Percentiles rank a stretch among this genome's conserved stretches.
Conservation (phyloP, 2,113 vertebrate species). For the Rana temporaria region DNA sequence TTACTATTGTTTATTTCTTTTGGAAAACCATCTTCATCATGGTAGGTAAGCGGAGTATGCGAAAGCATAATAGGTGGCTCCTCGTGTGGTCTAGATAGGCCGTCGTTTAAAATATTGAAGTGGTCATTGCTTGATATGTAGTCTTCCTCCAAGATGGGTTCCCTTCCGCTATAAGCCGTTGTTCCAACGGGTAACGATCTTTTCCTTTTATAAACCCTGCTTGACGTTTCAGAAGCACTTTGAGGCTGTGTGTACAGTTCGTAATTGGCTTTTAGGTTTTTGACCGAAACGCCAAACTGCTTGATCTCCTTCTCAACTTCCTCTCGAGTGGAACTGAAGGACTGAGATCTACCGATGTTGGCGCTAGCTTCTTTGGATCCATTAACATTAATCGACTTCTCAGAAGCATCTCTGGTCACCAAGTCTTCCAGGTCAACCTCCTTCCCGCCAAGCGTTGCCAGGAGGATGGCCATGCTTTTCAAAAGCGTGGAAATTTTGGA, state of each 20-base stretch:
- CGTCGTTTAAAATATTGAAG: slow-evolving; percentile 53
- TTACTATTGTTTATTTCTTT: slow-evolving; percentile 66
- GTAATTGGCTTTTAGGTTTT: slow-evolving; percentile 90
- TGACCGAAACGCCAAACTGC: slow-evolving; percentile 91
- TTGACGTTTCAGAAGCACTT: slow-evolving; percentile 58
- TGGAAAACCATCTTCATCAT: slow-evolving; percentile 60
- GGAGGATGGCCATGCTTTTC: slow-evolving; percentile 81
- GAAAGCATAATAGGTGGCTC: slow-evolving; percentile 68
- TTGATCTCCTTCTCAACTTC: slow-evolving; percentile 90
- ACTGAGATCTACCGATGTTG: slow-evolving; percentile 82
- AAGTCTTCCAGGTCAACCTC: slow-evolving; percentile 79
- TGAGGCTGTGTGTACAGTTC: slow-evolving; percentile 75
- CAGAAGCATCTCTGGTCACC: slow-evolving; percentile 59
- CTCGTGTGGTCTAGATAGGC: slow-evolving; percentile 61
- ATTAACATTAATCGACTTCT: slow-evolving; percentile 51
- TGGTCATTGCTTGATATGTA: slow-evolving; percentile 62
- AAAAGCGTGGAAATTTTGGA: slow-evolving; percentile 83
- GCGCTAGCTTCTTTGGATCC: slow-evolving; percentile 55
- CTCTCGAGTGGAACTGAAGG: slow-evolving; percentile 85
- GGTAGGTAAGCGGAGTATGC: slow-evolving; percentile 65
- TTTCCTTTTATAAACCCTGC: slow-evolving; percentile 77
- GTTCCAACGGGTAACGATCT: slow-evolving; percentile 72
- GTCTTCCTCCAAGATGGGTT: slow-evolving; percentile 77
- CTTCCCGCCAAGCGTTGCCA: slow-evolving; percentile 79
- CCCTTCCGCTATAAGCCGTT: slow-evolving; percentile 64